phyloP scores from a whole-genome alignment of 1,140 invertebrate genomes.

The Agrypnia vestita region DNA sequence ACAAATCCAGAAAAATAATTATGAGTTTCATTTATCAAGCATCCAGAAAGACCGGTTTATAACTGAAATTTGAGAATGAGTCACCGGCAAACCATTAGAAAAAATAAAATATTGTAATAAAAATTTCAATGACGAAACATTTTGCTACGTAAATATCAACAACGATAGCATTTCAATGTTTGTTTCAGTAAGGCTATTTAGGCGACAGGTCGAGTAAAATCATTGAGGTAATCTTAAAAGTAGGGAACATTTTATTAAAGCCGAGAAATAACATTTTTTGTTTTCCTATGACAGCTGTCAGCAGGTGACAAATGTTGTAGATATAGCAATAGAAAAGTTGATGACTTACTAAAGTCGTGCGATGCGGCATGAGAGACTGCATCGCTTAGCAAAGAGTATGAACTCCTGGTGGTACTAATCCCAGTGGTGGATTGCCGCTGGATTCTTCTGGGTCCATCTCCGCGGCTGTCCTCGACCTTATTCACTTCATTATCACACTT shows the following conservation, averaged over 20 bases:
- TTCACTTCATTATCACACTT: constrained; percentile 53
- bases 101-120: not conserved
- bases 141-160: not conserved
- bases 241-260: no score
- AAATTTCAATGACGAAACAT: not conserved
- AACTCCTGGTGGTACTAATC: not conserved
- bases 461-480: constrained; percentile 29
- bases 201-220: no score
- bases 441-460: constrained; percentile 28
- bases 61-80: no score
- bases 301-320: not conserved
- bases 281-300: no score
- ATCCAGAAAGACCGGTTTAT: no score
- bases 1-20: no score
- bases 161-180: no score
- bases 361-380: constrained; percentile 50
- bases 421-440: constrained; percentile 19
- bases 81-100: not conserved
- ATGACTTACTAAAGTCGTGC: constrained; percentile 54
- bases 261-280: no score
- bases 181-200: no score
- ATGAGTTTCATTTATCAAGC: no score
- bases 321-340: not conserved
- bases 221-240: no score
- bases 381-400: constrained; percentile 54